Evolutionary conservation across 2,797 vertebrate species (phyloP).

Genomic region (Enteromius argenteus): DNA sequence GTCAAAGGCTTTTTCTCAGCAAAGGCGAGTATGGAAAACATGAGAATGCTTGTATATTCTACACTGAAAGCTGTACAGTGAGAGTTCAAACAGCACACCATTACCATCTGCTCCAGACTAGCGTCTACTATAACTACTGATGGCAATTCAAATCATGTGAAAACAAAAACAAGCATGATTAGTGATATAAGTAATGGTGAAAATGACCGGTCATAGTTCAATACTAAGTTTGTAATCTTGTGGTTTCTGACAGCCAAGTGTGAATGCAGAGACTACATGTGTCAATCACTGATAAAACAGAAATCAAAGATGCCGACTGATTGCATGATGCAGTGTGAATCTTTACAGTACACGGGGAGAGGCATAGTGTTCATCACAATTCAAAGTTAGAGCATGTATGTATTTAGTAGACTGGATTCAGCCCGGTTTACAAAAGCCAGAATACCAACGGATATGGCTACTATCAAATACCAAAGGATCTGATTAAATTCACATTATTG

Average conservation of each 20-base stretch:
- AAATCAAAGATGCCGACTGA: background rate
- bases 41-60: slow-evolving; percentile 28
- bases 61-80: slow-evolving; percentile 43
- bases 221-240: slow-evolving; percentile 16
- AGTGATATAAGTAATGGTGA: slow-evolving; percentile 14
- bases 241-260: slow-evolving; percentile 25
- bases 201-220: slow-evolving; percentile 13
- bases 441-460: slow-evolving; percentile 45
- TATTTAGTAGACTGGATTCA: slow-evolving; percentile 36
- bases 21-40: slow-evolving; percentile 40
- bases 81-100: slow-evolving; percentile 39
- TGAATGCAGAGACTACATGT: slow-evolving; percentile 7
- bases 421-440: slow-evolving; percentile 53
- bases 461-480: slow-evolving; percentile 40
- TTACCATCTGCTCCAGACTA: slow-evolving; percentile 31
- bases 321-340: background rate
- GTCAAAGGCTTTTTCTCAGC: slow-evolving; percentile 14
- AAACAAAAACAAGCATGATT: slow-evolving; percentile 11
- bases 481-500: slow-evolving; percentile 48
- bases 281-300: background rate
- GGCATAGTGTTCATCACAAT: slow-evolving; percentile 29
- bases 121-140: slow-evolving; percentile 26
- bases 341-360: slow-evolving; percentile 7
- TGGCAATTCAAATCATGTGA: slow-evolving; percentile 12
- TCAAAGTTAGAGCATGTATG: slow-evolving; percentile 14